Base-by-base conservation (phyloP, 2,113 vertebrate genomes). In the Drymodes brunneopygia region DNA sequence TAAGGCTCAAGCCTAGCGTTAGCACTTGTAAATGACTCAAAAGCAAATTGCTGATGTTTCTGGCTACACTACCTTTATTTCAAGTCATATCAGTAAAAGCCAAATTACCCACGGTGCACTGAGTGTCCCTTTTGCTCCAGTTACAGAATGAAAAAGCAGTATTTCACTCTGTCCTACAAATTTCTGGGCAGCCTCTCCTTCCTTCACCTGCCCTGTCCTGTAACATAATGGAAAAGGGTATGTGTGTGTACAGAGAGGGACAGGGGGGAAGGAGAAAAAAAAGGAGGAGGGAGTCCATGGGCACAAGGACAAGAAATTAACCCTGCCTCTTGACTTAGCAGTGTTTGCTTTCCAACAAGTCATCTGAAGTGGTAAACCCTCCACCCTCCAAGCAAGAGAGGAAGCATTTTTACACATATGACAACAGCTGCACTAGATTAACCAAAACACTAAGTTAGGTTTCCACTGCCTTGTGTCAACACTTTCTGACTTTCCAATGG, bases 221-320 rank as follows among this genome's bases (percentile, higher is more conserved):
- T 1, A 5, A n/a, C 27, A 67, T 72, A 82, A 20, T 18, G 8
- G 7, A 42, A 25, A 88, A 54, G 3, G 2, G 8, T 18, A 9
- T 3, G 0, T 17, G 9, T 6, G 18, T 12, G 4, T 23, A 21
- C 13, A 8, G 33, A 12, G 15, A 33, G 2, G 2, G 4, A 24
- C 23, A 12, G 19, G 3, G 3, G 2, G 4, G 11, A 48, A 48
- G 7, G 21, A 60, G 19, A 33, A 12, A 29, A 4, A 56, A 58
- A 66, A 71, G 7, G 8, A 71, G 17, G 19, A 54, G 36, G 12
- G 35, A 44, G 53, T 81, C 31, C 17, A 2, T 2, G 0, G 44
- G 24, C 47, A 33, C 1, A 10, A 72, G 64, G 17, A 31, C 1
- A 7, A 31, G 14, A 42, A 83, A 31, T 44, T 61, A 42, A 38